These are phyloP conservation scores for Menura novaehollandiae DNA, from an alignment of 2,113 vertebrate species.

Conservation along the genomic window DNA sequence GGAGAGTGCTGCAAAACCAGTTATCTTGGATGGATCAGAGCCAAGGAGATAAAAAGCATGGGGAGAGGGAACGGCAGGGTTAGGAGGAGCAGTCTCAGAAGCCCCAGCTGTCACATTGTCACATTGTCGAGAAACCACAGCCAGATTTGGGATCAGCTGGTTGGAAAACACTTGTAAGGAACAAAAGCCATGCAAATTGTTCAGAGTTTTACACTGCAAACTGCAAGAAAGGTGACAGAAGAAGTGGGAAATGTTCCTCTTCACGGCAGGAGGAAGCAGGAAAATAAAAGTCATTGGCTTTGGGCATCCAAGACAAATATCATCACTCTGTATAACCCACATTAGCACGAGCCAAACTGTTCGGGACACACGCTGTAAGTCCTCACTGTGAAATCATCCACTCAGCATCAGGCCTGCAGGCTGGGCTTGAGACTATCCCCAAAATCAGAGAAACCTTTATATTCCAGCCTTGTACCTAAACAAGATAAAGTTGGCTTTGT, in stretches of 20 bases:
- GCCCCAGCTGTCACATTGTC: background rate
- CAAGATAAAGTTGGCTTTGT: background rate
- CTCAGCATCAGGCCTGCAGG: background rate
- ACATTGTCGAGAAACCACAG: background rate
- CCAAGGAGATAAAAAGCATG: constrained; percentile 14
- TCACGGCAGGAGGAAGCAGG: background rate
- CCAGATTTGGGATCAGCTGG: background rate
- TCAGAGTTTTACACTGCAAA: fast-evolving
- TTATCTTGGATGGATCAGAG: constrained; percentile 16
- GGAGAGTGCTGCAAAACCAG: background rate
- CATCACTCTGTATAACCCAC: background rate
- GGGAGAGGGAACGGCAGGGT: background rate
- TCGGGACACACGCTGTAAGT: background rate
- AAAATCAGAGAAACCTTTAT: background rate
- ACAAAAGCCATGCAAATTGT: background rate
- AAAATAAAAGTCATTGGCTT: background rate
- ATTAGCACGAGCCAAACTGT: background rate
- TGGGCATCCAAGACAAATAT: background rate
- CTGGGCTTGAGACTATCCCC: background rate
- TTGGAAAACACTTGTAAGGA: background rate
- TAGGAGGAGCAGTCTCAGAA: background rate
- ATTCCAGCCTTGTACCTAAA: background rate
- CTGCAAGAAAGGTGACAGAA: background rate
- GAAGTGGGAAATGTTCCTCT: background rate
- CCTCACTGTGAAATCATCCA: background rate